Evolutionary conservation across 1,140 invertebrate genomes (phyloP), one percentile per base, ranked within the genome.

Genomic region (Prorops nasuta): DNA sequence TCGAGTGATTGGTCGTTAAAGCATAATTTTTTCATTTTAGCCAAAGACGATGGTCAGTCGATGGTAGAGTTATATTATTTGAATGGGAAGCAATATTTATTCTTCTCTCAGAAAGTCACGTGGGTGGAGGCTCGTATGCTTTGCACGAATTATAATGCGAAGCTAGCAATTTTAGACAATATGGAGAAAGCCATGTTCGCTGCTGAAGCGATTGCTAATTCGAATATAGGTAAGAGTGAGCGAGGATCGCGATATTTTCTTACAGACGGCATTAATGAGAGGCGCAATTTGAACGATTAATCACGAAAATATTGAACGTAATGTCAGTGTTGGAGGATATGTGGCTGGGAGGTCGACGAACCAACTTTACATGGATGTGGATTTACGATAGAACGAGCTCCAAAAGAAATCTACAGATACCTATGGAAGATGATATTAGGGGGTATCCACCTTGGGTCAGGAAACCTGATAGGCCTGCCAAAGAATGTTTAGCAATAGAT

Each of bases 371-470:
- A 0, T 67, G 64, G 64, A 47, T 40, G n/a, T 67, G 64, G 64
- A 56, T 59, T 6, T 45, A 60, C 17, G 46, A 36, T 19, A 44
- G 32, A 15, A 46, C 36, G 15, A 41, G 24, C 9, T 40, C 43
- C 7, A 49, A 42, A 28, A 49, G 21, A 16, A 51, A 58, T 46
- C 46, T 45, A 9, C 45, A 43, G 15, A 58, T 64, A 15, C 45
- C 58, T 2, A 32, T 46, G 15, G 55, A 59, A 38, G 31, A 56
- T 16, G 46, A 57, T 34, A 31, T 60, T 3, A 54, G 60, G 14
- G 48, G 63, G 44, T 64, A 57, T 48, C 62, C 64, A 22, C 64
- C 64, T 2, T 67, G 64, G 64, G 54, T 36, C 39, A 49, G 56
- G 31, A 41, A 52, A 31, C 62, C 63, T 3, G 44, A 14, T 2